phyloP scores from a whole-genome alignment of 2,113 vertebrate species.

The Microcebus murinus region DNA sequence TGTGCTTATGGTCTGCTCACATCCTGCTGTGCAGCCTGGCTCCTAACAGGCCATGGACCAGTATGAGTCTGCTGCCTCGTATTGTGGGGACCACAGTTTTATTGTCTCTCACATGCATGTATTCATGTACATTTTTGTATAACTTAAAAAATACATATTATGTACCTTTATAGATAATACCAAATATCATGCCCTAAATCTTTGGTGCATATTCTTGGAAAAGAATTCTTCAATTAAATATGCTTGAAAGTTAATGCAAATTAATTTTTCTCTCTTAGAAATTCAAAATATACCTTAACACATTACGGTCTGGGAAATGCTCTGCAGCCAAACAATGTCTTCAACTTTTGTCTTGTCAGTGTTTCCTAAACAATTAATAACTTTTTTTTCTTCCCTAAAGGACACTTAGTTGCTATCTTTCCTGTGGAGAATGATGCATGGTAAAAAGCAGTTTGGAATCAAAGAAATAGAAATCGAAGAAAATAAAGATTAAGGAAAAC shows the following conservation, averaged over 20 bases:
- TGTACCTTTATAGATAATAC: not conserved
- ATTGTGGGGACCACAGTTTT: too few species aligned
- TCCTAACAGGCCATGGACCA: too few species aligned
- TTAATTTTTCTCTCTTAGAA: not conserved
- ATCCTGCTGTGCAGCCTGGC: too few species aligned
- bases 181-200: not conserved
- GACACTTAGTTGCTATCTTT: not conserved
- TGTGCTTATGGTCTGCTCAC: too few species aligned
- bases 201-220: not conserved
- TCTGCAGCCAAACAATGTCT: not conserved
- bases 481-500: not conserved
- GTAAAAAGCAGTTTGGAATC: not conserved
- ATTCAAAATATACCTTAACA: not conserved
- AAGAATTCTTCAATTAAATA: not conserved
- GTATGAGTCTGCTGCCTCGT: too few species aligned
- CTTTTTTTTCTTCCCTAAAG: not conserved
- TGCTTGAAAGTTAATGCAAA: not conserved
- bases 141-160: not conserved
- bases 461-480: not conserved
- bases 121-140: not conserved
- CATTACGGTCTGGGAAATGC: not conserved
- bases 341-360: not conserved
- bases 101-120: not conserved
- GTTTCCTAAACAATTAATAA: not conserved
- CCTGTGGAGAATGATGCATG: not conserved